phyloP scores from a whole-genome alignment of 1,140 invertebrate species.

The Eurosta solidaginis region DNA sequence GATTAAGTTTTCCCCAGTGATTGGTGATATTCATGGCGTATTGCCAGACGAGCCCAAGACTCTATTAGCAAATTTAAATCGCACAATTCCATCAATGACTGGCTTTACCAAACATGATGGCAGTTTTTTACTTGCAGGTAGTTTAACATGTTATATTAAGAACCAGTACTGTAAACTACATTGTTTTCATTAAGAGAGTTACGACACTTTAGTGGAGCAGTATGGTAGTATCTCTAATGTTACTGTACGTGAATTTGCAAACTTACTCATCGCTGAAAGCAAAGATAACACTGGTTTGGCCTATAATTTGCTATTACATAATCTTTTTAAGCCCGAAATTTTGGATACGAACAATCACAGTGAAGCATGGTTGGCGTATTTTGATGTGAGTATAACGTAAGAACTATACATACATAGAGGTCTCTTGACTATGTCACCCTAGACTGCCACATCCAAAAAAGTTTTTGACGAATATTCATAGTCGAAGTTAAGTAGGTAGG shows the following conservation, averaged over 20 bases:
- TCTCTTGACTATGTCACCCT: too few species aligned
- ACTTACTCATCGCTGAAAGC: slow-evolving; percentile 37
- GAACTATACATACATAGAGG: too few species aligned
- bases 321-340: slow-evolving; percentile 40
- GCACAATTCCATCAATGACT: slow-evolving; percentile 45
- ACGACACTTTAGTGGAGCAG: background rate
- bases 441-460: too few species aligned
- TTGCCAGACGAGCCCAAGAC: slow-evolving; percentile 42
- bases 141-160: too few species aligned
- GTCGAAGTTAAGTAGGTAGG: too few species aligned
- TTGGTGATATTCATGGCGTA: slow-evolving; percentile 46
- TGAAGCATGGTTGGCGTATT: slow-evolving; percentile 44
- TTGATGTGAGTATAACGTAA: slow-evolving; percentile 52
- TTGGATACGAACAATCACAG: slow-evolving; percentile 45
- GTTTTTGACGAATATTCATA: too few species aligned
- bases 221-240: background rate
- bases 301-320: slow-evolving; percentile 41
- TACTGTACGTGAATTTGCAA: slow-evolving; percentile 44
- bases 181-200: background rate
- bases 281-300: slow-evolving; percentile 43
- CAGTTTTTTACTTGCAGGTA: slow-evolving; percentile 50
- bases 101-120: slow-evolving; percentile 57
- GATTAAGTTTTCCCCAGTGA: slow-evolving; percentile 43
- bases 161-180: background rate
- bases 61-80: slow-evolving; percentile 37